Base-by-base conservation (phyloP, 1,140 invertebrate genomes). In the Solen grandis region DNA sequence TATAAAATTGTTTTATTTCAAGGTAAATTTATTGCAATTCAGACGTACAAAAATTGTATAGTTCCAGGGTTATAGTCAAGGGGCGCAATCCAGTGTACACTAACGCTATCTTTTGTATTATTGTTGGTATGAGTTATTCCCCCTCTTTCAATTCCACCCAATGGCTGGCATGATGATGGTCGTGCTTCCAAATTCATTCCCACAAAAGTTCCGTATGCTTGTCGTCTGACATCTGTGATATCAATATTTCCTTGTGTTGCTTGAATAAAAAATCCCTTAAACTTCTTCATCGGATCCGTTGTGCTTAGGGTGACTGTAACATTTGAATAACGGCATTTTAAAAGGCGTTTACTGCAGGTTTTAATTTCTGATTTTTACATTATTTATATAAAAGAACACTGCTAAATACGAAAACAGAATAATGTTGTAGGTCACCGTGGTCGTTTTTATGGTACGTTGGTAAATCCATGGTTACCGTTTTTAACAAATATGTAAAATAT, bases 41-140 rank as follows among this genome's bases (percentile, higher is more conserved):
- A 5, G 4, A 59, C 76, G 50, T 62, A 73, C 77, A 80, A 50
- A 41, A 80, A 80, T 19, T 80, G 77, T 25, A 80, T 54, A 27
- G 57, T 52, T 72, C 77, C 77, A 2, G 77, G 77, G 22, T 73
- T 65, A 10, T 72, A 62, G 16, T 59, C 57, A 4, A 27, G 29
- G 4, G 77, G 77, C 14, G 77, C 68, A 8, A 80, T 31, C 77
- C 77, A 80, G 38, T 33, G 55, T 3, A 80, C 77, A 5, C 38
- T 38, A 4, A 80, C 59, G 31, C 41, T 36, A 31, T 36, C 22
- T 35, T 55, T 62, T 16, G 5, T 29, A 13, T 27, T 35, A 36
- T 50, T 80, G 22, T 73, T 63, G 31, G 69, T 50, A 46, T 80
- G 77, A n/a, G 77, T 80, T 36, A 72, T 62, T 5, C 77, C 77